Evolutionary conservation across 2,113 vertebrate species (phyloP).

Genomic region (Gasterosteus nipponicus): DNA sequence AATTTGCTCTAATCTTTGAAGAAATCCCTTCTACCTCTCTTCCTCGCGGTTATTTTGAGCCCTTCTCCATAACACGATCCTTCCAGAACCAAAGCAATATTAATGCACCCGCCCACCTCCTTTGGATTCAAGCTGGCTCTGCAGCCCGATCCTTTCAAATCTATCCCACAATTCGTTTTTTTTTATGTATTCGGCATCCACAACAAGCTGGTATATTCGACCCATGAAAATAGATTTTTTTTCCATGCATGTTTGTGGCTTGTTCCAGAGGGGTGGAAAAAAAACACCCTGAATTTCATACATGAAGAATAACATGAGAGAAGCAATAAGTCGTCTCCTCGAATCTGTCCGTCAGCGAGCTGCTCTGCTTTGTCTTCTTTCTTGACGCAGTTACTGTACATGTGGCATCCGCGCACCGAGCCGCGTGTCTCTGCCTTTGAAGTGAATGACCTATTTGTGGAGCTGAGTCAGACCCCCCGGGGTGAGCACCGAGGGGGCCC

Average conservation of each 20-base stretch:
- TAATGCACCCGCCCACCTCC: background rate
- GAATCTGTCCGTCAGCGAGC: background rate
- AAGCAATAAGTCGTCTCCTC: background rate
- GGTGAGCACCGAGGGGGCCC: conserved; percentile 16
- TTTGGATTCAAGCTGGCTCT: background rate
- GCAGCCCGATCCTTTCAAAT: background rate
- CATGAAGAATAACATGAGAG: background rate
- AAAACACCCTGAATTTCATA: background rate
- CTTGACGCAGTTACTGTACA: conserved; percentile 12
- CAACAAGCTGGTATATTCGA: background rate
- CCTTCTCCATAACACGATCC: conserved; percentile 4
- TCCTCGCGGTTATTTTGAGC: conserved; percentile 44
- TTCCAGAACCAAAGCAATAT: background rate
- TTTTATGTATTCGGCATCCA: background rate
- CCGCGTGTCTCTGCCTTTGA: conserved; percentile 36
- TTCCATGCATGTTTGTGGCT: background rate
- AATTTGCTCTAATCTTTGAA: conserved; percentile 61
- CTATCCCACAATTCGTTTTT: background rate
- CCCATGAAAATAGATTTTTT: background rate
- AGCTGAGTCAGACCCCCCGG: conserved; percentile 12
- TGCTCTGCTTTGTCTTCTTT: background rate
- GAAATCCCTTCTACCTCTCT: conserved; percentile 42
- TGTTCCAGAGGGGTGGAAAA: background rate
- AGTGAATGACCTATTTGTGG: conserved; percentile 48
- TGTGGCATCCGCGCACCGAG: conserved; percentile 6